These are phyloP conservation scores for Drosophila koepferae DNA, from an alignment of 2,888 invertebrate genomes.

Conservation along the genomic window DNA sequence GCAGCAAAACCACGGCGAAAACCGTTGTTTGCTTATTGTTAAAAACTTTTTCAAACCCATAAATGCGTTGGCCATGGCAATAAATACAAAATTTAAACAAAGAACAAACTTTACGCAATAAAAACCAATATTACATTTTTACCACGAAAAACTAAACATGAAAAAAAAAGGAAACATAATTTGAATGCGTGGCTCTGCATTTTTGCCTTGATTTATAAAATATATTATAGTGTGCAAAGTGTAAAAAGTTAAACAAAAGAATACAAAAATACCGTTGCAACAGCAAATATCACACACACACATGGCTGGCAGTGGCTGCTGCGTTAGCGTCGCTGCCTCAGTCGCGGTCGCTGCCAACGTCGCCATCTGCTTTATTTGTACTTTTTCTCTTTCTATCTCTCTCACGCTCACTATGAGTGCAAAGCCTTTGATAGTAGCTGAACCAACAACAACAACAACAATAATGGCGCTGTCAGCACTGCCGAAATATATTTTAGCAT, in stretches of 20 bases:
- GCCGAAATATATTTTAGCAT: slow-evolving; percentile 74
- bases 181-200: slow-evolving; percentile 16
- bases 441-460: slow-evolving; percentile 59
- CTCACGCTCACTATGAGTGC: slow-evolving; percentile 17
- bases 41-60: slow-evolving; percentile 50
- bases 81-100: slow-evolving; percentile 61
- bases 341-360: slow-evolving; percentile 37
- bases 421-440: slow-evolving; percentile 73
- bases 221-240: slow-evolving; percentile 29
- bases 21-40: slow-evolving; percentile 48
- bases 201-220: slow-evolving; percentile 40
- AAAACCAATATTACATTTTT: slow-evolving; percentile 48
- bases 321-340: slow-evolving; percentile 31
- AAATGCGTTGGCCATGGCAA: slow-evolving; percentile 53
- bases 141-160: slow-evolving; percentile 11
- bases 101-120: slow-evolving; percentile 48
- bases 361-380: slow-evolving; percentile 61
- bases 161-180: slow-evolving; percentile 7
- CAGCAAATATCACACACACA: slow-evolving; percentile 19
- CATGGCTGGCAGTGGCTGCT: slow-evolving; percentile 35
- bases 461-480: slow-evolving; percentile 47
- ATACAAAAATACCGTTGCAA: slow-evolving; percentile 52
- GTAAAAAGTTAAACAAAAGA: slow-evolving; percentile 46
- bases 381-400: slow-evolving; percentile 30
- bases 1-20: slow-evolving; percentile 17